Evolutionary conservation across 2,113 vertebrate species (phyloP), one percentile per base, ranked within the genome.

Genomic region (Grallaria varia): DNA sequence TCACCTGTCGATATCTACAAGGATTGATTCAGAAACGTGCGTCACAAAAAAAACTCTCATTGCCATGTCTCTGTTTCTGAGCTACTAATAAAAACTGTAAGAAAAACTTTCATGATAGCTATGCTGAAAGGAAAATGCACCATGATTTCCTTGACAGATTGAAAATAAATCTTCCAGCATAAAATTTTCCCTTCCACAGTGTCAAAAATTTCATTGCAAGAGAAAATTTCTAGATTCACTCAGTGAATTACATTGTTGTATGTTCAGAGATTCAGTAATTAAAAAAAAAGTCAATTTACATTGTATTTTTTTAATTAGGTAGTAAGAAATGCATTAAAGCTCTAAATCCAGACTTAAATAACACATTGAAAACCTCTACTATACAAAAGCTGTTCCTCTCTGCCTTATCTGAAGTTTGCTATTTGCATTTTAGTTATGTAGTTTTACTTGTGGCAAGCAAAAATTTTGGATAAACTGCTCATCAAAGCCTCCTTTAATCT

Each of bases 241-340:
- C 53, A 47, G n/a, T 84, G 62, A 63, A 74, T 82, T 89, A 59
- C 4, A n/a, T 25, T 72, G 12, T 58, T 66, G n/a, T 10, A 13
- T 44, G 27, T 92, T 64, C 80, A 71, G 66, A 60, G 50, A 39
- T 63, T 84, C 42, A 64, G 42, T 74, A 87, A 80, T 77, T 28
- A 52, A n/a, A 76, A 50, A 66, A 50, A 72, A 90, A 91, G 92
- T 79, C 66, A 79, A 77, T 95, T 93, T 90, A 33, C 27, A 69
- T 64, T 95, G 35, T 58, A 84, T 90, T 95, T 95, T 93, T 94
- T 95, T 72, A 88, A 86, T 93, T 94, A 58, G 50, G 58, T 77
- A 53, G 28, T 91, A 87, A 93, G 86, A 79, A 91, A 91, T 66
- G 24, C 10, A 74, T 72, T 80, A 77, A 85, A 85, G 71, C 21